Evolutionary conservation across 2,797 vertebrate genomes (phyloP), one percentile per base, ranked within the genome.

Genomic region (Lithobates sylvaticus): DNA sequence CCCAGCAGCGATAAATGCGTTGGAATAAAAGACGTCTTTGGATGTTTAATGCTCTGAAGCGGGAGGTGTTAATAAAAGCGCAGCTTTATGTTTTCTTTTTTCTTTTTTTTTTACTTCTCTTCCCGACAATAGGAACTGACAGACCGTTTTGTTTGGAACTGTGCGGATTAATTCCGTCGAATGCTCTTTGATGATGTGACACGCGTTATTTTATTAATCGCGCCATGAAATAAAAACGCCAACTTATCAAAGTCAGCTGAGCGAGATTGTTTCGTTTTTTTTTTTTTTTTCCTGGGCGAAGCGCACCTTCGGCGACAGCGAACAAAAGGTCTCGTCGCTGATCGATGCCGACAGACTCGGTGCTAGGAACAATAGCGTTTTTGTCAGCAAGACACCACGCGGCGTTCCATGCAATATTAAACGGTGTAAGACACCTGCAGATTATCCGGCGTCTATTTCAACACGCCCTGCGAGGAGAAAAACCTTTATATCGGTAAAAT

Each of bases 341-440:
- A 96, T 96, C 95, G 94, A 95, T 93, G 93, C 87, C 91, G 95
- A 95, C 95, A 96, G 94, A 94, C 93, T 93, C 34, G 93, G 93
- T 94, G 94, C 88, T 88, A 89, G 89, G 89, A 93, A 93, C 91
- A 91, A 94, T 91, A 92, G 92, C 92, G 92, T 50, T 90, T 90
- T 91, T 92, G 93, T 95, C 93, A 94, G 93, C 91, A 90, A 92
- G 91, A 90, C 90, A 88, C 91, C 93, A 95, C 93, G 94, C 95
- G 91, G 91, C n/a, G 93, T 92, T 92, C 93, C 95, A 94, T 94
- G 93, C 89, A 95, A 96, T 95, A 96, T 95, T 95, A 95, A 92
- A 92, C 89, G 88, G 82, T 83, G 54, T 88, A 95, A 94, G 93
- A 90, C 89, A 92, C 93, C 90, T 93, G 91, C 85, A 83, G 91